Conservation (phyloP, 1,140 invertebrate species). For the Calycopis cecrops region DNA sequence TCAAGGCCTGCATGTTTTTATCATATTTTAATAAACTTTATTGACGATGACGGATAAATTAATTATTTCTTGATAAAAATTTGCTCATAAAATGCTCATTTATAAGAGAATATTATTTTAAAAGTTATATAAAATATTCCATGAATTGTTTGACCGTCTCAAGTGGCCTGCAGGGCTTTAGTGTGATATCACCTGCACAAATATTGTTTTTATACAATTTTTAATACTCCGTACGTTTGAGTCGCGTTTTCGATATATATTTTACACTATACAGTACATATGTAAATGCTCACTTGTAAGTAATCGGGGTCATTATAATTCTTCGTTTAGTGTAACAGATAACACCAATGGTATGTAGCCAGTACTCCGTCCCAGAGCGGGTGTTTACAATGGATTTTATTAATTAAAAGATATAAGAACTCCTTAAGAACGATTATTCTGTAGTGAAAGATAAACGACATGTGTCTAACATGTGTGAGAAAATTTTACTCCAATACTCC, state of each 20-base stretch:
- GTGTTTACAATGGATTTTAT: constrained; percentile 33
- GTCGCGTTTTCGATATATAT: constrained; percentile 43
- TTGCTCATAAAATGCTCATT: no score
- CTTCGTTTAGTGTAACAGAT: constrained; percentile 36
- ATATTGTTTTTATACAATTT: constrained; percentile 53
- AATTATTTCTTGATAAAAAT: no score
- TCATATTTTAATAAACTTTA: no score
- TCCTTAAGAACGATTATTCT: no score
- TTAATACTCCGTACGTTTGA: constrained; percentile 59
- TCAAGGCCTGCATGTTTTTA: no score
- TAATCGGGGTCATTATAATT: constrained; percentile 13
- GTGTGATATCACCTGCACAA: constrained; percentile 42
- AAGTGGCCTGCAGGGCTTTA: constrained; percentile 15
- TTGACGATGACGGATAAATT: no score
- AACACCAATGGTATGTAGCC: constrained; percentile 58
- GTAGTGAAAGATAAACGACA: no score
- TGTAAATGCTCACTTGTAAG: constrained; percentile 1
- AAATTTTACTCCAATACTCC: no score
- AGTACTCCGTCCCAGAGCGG: constrained; percentile 59
- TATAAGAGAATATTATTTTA: no score
- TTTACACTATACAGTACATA: constrained; percentile 24
- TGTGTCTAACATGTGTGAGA: no score
- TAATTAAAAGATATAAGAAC: background rate
- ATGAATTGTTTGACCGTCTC: no score
- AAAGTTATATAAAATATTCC: no score